These are phyloP conservation scores for Andrena marginata DNA, from an alignment of 2,888 invertebrate genomes.

Conservation along the genomic window DNA sequence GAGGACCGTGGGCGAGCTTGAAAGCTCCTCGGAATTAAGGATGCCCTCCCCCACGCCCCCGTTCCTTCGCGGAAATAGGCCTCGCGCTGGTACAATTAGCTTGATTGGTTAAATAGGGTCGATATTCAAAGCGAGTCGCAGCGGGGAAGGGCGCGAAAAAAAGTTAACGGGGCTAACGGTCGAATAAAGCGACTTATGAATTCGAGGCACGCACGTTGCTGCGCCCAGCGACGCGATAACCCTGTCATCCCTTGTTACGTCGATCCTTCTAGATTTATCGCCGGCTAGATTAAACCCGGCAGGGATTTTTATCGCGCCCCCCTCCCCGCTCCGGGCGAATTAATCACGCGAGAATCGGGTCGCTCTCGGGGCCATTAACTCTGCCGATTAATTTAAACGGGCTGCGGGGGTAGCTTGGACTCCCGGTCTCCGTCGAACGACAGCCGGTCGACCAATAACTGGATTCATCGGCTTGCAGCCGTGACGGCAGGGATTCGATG, in stretches of 20 bases:
- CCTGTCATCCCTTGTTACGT: constrained; percentile 23
- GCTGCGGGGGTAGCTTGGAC: not conserved
- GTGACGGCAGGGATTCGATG: constrained; percentile 56
- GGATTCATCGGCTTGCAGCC: constrained; percentile 46
- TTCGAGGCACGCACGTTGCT: constrained; percentile 60
- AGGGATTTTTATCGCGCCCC: not conserved
- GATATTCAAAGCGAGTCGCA: constrained; percentile 48
- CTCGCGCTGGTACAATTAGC: constrained; percentile 43
- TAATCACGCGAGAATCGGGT: no score
- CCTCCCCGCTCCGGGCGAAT: no score
- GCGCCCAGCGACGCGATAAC: constrained; percentile 45
- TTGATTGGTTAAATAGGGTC: constrained; percentile 57
- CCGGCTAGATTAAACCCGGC: not conserved
- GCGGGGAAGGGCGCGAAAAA: constrained; percentile 17
- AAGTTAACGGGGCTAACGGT: constrained; percentile 55
- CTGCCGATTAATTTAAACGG: no score
- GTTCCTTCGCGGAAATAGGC: constrained; percentile 22
- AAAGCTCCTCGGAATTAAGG: constrained; percentile 46
- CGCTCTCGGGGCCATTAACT: no score
- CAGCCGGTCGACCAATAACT: constrained; percentile 43
- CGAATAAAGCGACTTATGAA: constrained; percentile 63
- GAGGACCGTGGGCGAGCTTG: constrained; percentile 31
- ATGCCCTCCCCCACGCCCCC: constrained; percentile 33
- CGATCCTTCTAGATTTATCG: constrained; percentile 18
- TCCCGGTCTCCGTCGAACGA: not conserved